Evolutionary conservation across 2,797 vertebrate genomes (phyloP), one percentile per base, ranked within the genome.

Genomic region (Eutrigla gurnardus): DNA sequence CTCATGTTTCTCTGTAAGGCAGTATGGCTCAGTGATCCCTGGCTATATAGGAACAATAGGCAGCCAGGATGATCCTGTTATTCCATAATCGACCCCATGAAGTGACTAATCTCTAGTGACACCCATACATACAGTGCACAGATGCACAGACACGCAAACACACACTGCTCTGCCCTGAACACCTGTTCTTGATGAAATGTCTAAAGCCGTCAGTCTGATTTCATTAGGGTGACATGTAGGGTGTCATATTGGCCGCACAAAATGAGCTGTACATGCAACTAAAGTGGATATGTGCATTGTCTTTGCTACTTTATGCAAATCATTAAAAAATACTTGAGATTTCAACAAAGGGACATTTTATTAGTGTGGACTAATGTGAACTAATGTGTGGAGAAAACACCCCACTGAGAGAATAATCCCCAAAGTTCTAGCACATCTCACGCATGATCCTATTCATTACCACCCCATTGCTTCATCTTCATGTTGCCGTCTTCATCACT

Each of bases 61-160:
- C 73, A 39, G 47, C 60, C 77, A n/a, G 42, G 1, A 35, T 74
- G 54, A 84, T 73, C 75, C 84, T 54, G 42, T 83, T 70, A 83
- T 70, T 77, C 87, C 74, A 69, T 69, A 74, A 84, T 84, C 46
- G 69, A 71, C 65, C 70, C 68, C 25, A 7, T 17, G 65, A 60
- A 72, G 65, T 37, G 52, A 47, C 73, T 91, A 89, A 91, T 91
- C 87, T 73, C 50, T 25, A 7, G 49, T 73, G 86, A 86, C 80
- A 86, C 75, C 39, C 72, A 55, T 39, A 77, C 78, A 71, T 66
- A 60, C 55, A 65, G 42, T 3, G 49, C 72, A 76, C 76, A 82
- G 58, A 80, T 66, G 71, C 74, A 78, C 65, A 52, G 37, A 63
- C 59, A 7, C 74, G 47, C 71, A 68, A 25, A 65, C 65, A 3